Evolutionary conservation across 1,140 invertebrate species (phyloP).

Genomic region (Tenebrio molitor): DNA sequence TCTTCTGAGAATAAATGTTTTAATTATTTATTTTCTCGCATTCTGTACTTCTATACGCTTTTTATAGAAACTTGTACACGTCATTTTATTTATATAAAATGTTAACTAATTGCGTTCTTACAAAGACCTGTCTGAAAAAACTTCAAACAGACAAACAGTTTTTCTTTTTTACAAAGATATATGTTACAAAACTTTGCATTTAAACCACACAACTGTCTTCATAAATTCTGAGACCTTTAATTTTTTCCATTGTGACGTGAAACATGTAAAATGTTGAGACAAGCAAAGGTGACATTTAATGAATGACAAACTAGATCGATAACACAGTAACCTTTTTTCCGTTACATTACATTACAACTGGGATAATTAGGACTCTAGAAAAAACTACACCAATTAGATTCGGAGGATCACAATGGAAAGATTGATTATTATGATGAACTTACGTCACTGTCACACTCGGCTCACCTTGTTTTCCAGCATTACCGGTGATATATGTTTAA

Average conservation of each 20-base stretch:
- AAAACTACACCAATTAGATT: slow-evolving; percentile 29
- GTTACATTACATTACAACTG: background rate
- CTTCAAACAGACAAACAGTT: slow-evolving; percentile 38
- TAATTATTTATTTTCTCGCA: slow-evolving; percentile 55
- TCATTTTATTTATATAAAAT: slow-evolving; percentile 45
- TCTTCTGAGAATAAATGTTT: slow-evolving; percentile 56
- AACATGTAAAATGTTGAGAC: background rate
- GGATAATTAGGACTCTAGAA: background rate
- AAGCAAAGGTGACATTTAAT: slow-evolving; percentile 27
- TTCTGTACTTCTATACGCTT: slow-evolving; percentile 47
- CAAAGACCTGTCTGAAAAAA: slow-evolving; percentile 28
- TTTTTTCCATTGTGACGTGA: background rate
- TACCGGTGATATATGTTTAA: slow-evolving; percentile 24
- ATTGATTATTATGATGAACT: slow-evolving; percentile 23
- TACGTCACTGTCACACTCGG: slow-evolving; percentile 31
- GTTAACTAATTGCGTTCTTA: slow-evolving; percentile 15
- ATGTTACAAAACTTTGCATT: slow-evolving; percentile 17
- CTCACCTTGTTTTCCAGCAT: slow-evolving; percentile 2
- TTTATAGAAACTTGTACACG: slow-evolving; percentile 45
- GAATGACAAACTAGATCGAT: slow-evolving; percentile 34
- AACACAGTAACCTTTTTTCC: slow-evolving; percentile 34
- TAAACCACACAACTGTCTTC: slow-evolving; percentile 16
- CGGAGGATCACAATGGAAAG: slow-evolving; percentile 10
- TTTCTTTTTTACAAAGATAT: slow-evolving; percentile 27
- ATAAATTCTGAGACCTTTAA: slow-evolving; percentile 31